Evolutionary conservation across 2,888 invertebrate genomes (phyloP), one percentile per base, ranked within the genome.

Genomic region (Eueremaeus valkanovi): DNA sequence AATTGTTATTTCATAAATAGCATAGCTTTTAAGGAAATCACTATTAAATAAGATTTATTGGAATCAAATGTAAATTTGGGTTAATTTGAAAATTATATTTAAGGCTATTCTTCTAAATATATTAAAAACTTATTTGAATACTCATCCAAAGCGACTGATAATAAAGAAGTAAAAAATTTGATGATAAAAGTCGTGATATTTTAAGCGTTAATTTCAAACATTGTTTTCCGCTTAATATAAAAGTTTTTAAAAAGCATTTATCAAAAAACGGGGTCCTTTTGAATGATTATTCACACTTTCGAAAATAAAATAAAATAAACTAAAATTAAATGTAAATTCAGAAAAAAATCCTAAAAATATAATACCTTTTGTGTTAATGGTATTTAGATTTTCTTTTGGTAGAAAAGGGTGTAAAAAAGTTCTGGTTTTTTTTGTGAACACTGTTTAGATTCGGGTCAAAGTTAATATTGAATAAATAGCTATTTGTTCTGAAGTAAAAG

Each of bases 181-280:
- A 18, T 51, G 8, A 51, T 51, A 51, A 51, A 51, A 51, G 21
- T 51, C 51, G 51, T 51, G 51, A 51, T 21, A 51, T 51, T 51
- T 51, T 51, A 51, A 8, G 21, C 51, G 18, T n/a, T 8, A 51
- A n/a, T n/a, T 51, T 51, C 16, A 51, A n/a, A n/a, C 21, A 21
- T 51, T 51, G 51, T 51, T 16, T 45, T 51, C 21, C n/a, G 21
- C n/a, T 51, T 6, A 9, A 51, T n/a, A 21, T 51, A 51, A 51
- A 36, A 8, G 51, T 16, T 51, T 51, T 51, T 16, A 51, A 8
- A 21, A 21, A n/a, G 8, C 51, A 21, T 51, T 51, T 8, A 51
- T 21, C 51, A 51, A 51, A 51, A 45, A 51, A 1, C 18, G 11
- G 8, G n/a, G n/a, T 51, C 21, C 21, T 51, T n/a, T 51, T 21